Evolutionary conservation across 2,113 vertebrate species (phyloP), one percentile per base, ranked within the genome.

Genomic region (Myrmophylax atrothorax): DNA sequence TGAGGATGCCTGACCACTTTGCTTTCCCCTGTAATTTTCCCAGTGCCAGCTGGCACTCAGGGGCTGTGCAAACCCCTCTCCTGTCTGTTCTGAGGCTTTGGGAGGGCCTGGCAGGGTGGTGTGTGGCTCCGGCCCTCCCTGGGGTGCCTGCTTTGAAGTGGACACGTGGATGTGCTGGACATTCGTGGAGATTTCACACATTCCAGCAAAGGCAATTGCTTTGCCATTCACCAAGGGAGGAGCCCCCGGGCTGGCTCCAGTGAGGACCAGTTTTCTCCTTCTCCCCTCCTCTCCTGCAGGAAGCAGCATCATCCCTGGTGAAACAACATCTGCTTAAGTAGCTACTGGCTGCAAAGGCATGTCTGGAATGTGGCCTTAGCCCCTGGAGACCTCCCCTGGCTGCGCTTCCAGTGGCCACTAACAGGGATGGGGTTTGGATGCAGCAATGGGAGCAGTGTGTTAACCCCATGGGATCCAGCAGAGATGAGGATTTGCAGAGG

Each of bases 281-380:
- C 58, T 50, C 22, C 72, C 62, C 58, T 50, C 22, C 77, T 64
- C 8, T 70, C 60, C 37, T 29, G 46, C 62, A 44, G 40, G 62
- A 88, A 85, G 68, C 73, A 60, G 73, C 77, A 52, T 26, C 84
- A 75, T 50, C 74, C 59, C 37, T 59, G 60, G 37, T 53, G 74
- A 81, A 94, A 87, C 2, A 62, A 59, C 92, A 89, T 89, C 84
- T 93, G 95, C 18, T 90, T 95, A 66, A 87, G 72, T 64, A 81
- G 96, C 74, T 85, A 55, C 67, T 93, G 94, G 89, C 91, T 72
- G 4, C 88, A 91, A 53, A 91, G 63, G 46, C 90, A 91, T 8
- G 90, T 56, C 81, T 90, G 95, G 95, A 96, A 96, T 96, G 94
- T 5, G 35, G 81, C 89, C 94, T 87, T 59, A 96, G 95, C 88